phyloP scores from a whole-genome alignment of 2,888 invertebrate genomes.

The Choreutis nemorana region DNA sequence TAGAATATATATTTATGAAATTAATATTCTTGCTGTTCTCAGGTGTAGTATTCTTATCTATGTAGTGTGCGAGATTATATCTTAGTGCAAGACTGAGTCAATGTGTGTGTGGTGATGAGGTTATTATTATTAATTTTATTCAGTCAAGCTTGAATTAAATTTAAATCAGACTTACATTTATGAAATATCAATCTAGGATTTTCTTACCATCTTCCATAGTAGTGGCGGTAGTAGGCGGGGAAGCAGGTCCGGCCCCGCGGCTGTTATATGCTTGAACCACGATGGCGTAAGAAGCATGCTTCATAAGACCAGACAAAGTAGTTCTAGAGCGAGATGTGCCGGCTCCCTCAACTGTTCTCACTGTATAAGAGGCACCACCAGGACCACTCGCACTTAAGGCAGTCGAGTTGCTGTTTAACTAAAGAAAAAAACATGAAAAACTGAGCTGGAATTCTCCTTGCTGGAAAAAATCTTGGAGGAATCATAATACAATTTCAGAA shows the following conservation, averaged over 20 bases:
- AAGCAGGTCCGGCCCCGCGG: conserved; percentile 85
- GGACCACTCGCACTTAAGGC: conserved; percentile 51
- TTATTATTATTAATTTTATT: too few species aligned
- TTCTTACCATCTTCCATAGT: conserved; percentile 83
- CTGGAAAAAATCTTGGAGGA: neutral
- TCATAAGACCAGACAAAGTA: conserved; percentile 74
- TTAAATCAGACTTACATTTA: too few species aligned
- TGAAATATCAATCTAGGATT: neutral
- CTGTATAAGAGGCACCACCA: conserved; percentile 69
- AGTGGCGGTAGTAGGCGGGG: conserved; percentile 78
- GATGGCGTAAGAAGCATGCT: conserved; percentile 82
- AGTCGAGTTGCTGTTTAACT: conserved; percentile 55
- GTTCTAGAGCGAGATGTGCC: conserved; percentile 73
- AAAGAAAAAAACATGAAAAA: conserved; percentile 11
- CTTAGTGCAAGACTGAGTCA: too few species aligned
- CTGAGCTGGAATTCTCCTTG: neutral
- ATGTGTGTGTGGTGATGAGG: neutral
- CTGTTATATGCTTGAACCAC: conserved; percentile 89
- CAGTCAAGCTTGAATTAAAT: too few species aligned
- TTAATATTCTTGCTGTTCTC: too few species aligned
- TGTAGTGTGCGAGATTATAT: too few species aligned
- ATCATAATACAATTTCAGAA: too few species aligned
- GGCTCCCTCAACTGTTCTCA: conserved; percentile 80
- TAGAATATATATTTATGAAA: too few species aligned
- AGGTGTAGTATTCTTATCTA: too few species aligned